These are phyloP conservation scores for Otus scops DNA, from an alignment of 2,797 vertebrate genomes.

Conservation along the genomic window DNA sequence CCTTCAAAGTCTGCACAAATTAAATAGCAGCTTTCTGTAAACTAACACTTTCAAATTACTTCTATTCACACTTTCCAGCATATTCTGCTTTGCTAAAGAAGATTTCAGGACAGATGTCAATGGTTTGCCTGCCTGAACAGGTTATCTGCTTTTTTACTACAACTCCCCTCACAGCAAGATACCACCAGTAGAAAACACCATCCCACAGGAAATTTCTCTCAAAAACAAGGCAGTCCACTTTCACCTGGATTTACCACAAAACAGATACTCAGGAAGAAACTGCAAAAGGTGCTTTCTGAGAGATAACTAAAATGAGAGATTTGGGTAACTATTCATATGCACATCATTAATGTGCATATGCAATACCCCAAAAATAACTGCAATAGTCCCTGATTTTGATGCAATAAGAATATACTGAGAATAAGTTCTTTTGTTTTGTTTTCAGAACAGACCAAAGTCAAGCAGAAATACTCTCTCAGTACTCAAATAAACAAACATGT, in stretches of 20 bases:
- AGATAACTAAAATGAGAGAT: not conserved
- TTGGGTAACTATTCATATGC: not conserved
- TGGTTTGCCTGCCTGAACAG: constrained; percentile 3
- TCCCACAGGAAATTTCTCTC: not conserved
- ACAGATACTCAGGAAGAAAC: not conserved
- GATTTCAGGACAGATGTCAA: not conserved
- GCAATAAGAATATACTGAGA: not conserved
- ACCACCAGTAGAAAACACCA: not conserved
- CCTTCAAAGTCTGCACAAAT: constrained; percentile 1
- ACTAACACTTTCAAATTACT: constrained; percentile 51
- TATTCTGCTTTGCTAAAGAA: not conserved
- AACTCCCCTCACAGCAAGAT: not conserved
- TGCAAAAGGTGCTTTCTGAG: not conserved
- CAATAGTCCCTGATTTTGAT: not conserved
- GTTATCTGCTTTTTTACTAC: not conserved
- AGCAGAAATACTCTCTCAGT: not conserved
- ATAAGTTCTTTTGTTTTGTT: not conserved
- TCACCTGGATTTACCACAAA: not conserved
- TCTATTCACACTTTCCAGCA: constrained; percentile 7
- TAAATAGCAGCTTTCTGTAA: not conserved
- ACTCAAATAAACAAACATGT: not conserved
- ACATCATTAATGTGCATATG: not conserved
- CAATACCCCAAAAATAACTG: not conserved
- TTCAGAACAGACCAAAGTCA: not conserved
- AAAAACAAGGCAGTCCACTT: not conserved